phyloP scores from a whole-genome alignment of 2,113 vertebrate species.

The Serinus canaria region DNA sequence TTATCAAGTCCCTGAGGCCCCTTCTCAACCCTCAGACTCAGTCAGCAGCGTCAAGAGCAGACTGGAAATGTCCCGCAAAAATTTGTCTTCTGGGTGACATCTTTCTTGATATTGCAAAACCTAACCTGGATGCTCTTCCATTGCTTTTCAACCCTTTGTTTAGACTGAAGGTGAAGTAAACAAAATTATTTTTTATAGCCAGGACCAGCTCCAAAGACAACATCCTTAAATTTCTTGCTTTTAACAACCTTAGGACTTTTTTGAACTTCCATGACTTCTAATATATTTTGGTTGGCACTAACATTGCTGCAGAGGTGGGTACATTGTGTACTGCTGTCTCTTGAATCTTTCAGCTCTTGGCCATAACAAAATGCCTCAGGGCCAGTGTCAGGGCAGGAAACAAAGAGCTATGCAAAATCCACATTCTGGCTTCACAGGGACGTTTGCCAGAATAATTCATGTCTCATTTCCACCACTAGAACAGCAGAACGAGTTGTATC shows the following conservation, averaged over 20 bases:
- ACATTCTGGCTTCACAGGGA: not conserved
- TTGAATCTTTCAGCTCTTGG: not conserved
- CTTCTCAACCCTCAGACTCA: not conserved
- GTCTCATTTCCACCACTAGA: not conserved
- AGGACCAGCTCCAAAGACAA: not conserved
- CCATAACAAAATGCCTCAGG: not conserved
- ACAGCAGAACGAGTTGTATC: not conserved
- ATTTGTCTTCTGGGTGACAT: not conserved
- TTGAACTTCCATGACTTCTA: not conserved
- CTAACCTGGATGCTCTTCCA: not conserved
- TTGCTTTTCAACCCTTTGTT: not conserved
- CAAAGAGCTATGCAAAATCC: not conserved
- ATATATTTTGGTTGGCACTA: not conserved
- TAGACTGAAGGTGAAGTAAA: not conserved
- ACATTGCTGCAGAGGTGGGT: not conserved
- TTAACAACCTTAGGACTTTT: not conserved
- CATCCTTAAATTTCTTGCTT: not conserved
- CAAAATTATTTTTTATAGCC: not conserved
- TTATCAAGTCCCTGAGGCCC: not conserved
- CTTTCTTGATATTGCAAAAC: not conserved
- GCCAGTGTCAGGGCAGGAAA: not conserved
- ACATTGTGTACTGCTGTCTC: not conserved
- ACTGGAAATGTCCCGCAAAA: not conserved
- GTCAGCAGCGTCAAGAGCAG: not conserved
- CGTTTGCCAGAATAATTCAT: not conserved